Evolutionary conservation across 1,140 invertebrate species (phyloP).

Genomic region (Sogatella furcifera): DNA sequence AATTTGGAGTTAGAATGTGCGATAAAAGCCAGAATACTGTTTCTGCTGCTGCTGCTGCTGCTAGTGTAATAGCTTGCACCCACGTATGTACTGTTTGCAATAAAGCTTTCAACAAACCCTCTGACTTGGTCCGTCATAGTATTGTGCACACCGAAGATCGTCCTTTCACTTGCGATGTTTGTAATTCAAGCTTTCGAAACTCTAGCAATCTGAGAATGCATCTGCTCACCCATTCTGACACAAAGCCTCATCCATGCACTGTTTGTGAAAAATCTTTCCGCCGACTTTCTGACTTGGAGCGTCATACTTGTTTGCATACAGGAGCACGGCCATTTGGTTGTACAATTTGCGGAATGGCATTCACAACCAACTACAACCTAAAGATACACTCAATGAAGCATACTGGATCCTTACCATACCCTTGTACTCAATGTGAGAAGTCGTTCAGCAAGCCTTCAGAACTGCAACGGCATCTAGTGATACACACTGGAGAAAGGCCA

Average conservation of each 20-base stretch:
- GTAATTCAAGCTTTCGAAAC: slow-evolving; percentile 23
- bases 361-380: slow-evolving; percentile 31
- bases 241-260: slow-evolving; percentile 37
- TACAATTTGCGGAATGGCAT: slow-evolving; percentile 29
- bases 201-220: slow-evolving; percentile 24
- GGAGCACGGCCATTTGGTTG: slow-evolving; percentile 52
- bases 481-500: slow-evolving; percentile 47
- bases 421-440: slow-evolving; percentile 45
- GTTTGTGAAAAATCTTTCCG: slow-evolving; percentile 31
- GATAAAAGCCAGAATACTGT: neutral
- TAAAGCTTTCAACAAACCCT: slow-evolving; percentile 19
- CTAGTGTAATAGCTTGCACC: neutral
- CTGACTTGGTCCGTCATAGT: slow-evolving; percentile 18
- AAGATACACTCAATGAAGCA: slow-evolving; percentile 35
- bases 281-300: slow-evolving; percentile 49
- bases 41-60: neutral
- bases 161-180: slow-evolving; percentile 22
- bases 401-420: slow-evolving; percentile 40
- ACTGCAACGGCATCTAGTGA: slow-evolving; percentile 21
- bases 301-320: slow-evolving; percentile 59
- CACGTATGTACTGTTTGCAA: slow-evolving; percentile 7
- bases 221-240: slow-evolving; percentile 32
- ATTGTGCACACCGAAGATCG: slow-evolving; percentile 22
- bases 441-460: slow-evolving; percentile 27
- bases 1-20: slow-evolving; percentile 3